phyloP scores from a whole-genome alignment of 2,888 invertebrate species.

The Asteroscopus sphinx region DNA sequence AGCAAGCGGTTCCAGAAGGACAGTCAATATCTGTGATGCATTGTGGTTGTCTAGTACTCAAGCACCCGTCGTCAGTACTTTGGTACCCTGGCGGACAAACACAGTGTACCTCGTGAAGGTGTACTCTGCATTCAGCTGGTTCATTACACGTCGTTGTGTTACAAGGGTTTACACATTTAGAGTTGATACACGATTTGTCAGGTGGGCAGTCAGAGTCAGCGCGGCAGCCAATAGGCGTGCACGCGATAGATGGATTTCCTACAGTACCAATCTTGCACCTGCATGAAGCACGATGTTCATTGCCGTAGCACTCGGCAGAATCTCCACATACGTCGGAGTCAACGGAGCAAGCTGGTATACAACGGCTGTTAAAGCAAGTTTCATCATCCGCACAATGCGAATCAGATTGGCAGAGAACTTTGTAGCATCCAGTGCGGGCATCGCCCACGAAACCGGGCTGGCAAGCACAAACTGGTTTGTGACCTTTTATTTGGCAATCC shows the following conservation, averaged over 20 bases:
- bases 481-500: slow-evolving; percentile 95
- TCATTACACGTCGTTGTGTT: slow-evolving; percentile 92
- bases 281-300: slow-evolving; percentile 95
- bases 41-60: slow-evolving; percentile 88
- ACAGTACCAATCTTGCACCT: slow-evolving; percentile 95
- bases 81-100: slow-evolving; percentile 94
- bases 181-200: slow-evolving; percentile 94
- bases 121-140: slow-evolving; percentile 93
- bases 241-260: slow-evolving; percentile 94
- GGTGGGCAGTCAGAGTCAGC: slow-evolving; percentile 94
- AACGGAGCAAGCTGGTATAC: slow-evolving; percentile 94
- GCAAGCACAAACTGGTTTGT: slow-evolving; percentile 97
- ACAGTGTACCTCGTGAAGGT: slow-evolving; percentile 94
- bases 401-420: slow-evolving; percentile 93
- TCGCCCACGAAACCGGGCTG: slow-evolving; percentile 95
- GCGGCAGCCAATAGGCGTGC: slow-evolving; percentile 95
- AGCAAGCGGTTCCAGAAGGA: slow-evolving; percentile 95
- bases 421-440: slow-evolving; percentile 94
- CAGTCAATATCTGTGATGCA: slow-evolving; percentile 95
- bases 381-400: slow-evolving; percentile 95
- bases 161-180: slow-evolving; percentile 94
- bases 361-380: slow-evolving; percentile 95
- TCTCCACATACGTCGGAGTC: slow-evolving; percentile 93
- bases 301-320: slow-evolving; percentile 94
- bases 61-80: slow-evolving; percentile 91